Evolutionary conservation across 2,888 invertebrate species (phyloP), one percentile per base, ranked within the genome.

Genomic region (Ceraclea dissimilis): DNA sequence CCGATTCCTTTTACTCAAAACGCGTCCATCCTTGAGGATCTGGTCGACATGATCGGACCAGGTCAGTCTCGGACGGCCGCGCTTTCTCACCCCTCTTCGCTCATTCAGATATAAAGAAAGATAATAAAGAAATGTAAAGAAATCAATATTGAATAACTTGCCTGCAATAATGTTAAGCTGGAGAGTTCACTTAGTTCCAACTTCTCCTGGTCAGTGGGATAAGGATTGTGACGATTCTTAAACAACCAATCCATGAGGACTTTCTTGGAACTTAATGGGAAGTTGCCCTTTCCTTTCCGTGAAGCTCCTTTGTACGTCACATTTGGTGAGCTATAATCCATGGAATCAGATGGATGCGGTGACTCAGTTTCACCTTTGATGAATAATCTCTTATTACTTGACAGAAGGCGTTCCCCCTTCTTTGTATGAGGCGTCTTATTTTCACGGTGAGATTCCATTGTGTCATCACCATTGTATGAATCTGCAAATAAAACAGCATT

Each of bases 221-320:
- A 46, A 11, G 46, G 46, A 19, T 18, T 19, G 20, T 20, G 20
- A 16, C 20, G 46, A 46, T 46, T 46, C 20, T 46, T 46, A 18
- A 19, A 20, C 19, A 46, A 19, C 46, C 46, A 46, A 46, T 46
- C 20, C 46, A 46, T 46, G 19, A 46, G 46, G 2, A 46, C 20
- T 18, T 46, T 46, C 20, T 46, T 46, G 46, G 46, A 46, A 19
- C 20, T 18, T 46, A 46, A 19, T 11, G 46, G 46, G 46, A 46
- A 20, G 46, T 20, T 18, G n/a, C 39, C 39, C 16, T 39, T 39
- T n/a, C 39, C 39, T 39, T 39, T 39, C 13, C 39, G 4, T 5
- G 39, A 39, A 4, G 39, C 39, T 39, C 39, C 39, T 16, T 39
- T 39, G 39, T n/a, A 5, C n/a, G 39, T 13, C 16, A 16, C 39